These are phyloP conservation scores for Gasteruption jaculator DNA, from an alignment of 2,888 invertebrate genomes.

Conservation along the genomic window DNA sequence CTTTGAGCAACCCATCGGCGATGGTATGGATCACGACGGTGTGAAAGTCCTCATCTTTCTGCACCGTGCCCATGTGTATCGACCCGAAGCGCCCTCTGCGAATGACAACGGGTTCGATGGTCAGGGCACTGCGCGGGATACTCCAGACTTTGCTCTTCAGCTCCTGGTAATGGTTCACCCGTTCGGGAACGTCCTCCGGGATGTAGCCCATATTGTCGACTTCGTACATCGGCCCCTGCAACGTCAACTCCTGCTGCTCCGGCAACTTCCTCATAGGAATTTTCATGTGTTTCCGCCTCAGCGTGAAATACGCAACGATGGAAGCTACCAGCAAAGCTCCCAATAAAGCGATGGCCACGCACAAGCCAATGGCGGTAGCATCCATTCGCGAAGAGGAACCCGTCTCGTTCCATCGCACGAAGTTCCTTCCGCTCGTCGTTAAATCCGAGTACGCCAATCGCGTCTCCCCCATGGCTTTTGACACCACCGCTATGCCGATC, in stretches of 20 bases:
- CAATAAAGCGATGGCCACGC: slow-evolving; percentile 69
- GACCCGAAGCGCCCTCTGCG: slow-evolving; percentile 76
- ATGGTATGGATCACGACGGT: slow-evolving; percentile 65
- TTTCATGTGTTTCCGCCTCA: slow-evolving; percentile 51
- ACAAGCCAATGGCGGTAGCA: slow-evolving; percentile 49
- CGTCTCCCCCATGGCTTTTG: slow-evolving; percentile 51
- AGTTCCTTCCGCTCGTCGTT: slow-evolving; percentile 21
- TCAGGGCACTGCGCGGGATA: slow-evolving; percentile 68
- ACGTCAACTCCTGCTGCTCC: slow-evolving; percentile 65
- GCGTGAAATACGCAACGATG: slow-evolving; percentile 60
- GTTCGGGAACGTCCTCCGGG: slow-evolving; percentile 64
- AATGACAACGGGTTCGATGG: slow-evolving; percentile 66
- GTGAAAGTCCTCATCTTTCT: slow-evolving; percentile 58
- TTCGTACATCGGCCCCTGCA: slow-evolving; percentile 77
- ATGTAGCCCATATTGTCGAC: slow-evolving; percentile 77
- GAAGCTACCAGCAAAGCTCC: slow-evolving; percentile 62
- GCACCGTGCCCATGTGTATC: slow-evolving; percentile 68
- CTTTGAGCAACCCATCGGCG: slow-evolving; percentile 56
- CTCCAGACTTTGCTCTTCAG: slow-evolving; percentile 73
- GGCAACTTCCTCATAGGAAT: slow-evolving; percentile 55
- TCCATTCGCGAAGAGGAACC: slow-evolving; percentile 14
- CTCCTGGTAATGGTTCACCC: slow-evolving; percentile 68
- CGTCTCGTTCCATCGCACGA: slow-evolving; percentile 1
- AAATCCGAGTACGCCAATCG: slow-evolving; percentile 41
- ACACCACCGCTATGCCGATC: slow-evolving; percentile 49